Evolutionary conservation across 1,140 invertebrate species (phyloP).

Genomic region (Augochlora pura): DNA sequence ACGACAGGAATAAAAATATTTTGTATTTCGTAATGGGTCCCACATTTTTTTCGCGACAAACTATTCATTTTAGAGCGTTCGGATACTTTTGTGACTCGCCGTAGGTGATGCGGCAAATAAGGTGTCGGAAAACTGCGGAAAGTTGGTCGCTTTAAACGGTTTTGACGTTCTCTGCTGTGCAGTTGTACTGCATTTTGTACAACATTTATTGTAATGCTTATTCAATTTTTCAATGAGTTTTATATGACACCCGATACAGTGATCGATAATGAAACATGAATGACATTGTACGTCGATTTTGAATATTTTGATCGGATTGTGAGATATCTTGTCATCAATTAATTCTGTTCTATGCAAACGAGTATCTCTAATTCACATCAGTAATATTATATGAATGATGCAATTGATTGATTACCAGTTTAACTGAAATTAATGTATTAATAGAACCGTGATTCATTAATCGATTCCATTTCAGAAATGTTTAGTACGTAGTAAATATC

Average conservation of each 20-base stretch:
- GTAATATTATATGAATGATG: not conserved
- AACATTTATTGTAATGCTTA: too few species aligned
- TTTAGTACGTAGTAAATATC: not conserved
- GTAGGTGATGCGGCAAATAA: too few species aligned
- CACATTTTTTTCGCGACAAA: too few species aligned
- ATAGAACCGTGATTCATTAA: slow-evolving; percentile 11
- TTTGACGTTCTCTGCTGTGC: too few species aligned
- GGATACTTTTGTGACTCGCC: too few species aligned
- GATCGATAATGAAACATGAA: not conserved
- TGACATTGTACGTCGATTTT: not conserved
- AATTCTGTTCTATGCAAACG: not conserved
- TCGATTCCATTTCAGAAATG: not conserved
- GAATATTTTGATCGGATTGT: not conserved
- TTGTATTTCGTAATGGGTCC: too few species aligned
- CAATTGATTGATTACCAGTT: slow-evolving; percentile 4
- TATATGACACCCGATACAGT: not conserved
- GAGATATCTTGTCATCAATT: not conserved
- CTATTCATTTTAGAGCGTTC: too few species aligned
- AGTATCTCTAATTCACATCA: not conserved
- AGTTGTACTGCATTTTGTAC: too few species aligned
- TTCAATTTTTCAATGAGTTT: too few species aligned
- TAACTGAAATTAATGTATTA: slow-evolving; percentile 15
- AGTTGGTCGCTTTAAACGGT: too few species aligned
- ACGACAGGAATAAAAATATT: too few species aligned
- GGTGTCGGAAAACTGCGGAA: too few species aligned